Conservation (phyloP, 2,113 vertebrate species). For the Cynocephalus volans region DNA sequence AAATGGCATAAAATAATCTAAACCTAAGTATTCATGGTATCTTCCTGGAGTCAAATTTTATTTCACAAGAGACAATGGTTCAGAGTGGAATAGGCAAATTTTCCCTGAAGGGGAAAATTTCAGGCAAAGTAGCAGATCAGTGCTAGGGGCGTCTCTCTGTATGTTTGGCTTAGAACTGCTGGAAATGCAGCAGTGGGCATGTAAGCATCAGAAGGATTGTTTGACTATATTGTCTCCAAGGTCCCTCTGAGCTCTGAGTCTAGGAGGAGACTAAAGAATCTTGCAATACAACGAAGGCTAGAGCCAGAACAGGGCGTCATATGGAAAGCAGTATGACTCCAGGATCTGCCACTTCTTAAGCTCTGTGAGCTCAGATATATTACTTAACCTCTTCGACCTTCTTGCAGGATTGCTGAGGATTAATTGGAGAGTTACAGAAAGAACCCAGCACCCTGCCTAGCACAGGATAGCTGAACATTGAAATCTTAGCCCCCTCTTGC, state of each 20-base stretch:
- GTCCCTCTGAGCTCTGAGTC: not conserved
- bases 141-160: too few relatives aligned
- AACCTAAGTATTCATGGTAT: not conserved
- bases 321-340: not conserved
- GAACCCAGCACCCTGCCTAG: conserved; percentile 17
- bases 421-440: not conserved
- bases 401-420: not conserved
- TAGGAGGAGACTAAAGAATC: not conserved
- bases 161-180: not conserved
- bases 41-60: conserved; percentile 7
- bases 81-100: not conserved
- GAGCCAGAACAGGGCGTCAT: not conserved
- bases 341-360: not conserved
- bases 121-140: not conserved
- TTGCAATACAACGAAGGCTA: not conserved
- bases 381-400: conserved; percentile 35
- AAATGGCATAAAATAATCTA: not conserved
- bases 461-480: not conserved
- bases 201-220: not conserved
- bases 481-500: not conserved
- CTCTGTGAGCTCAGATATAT: not conserved
- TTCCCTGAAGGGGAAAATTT: not conserved
- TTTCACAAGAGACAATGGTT: not conserved
- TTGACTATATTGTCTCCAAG: not conserved
- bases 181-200: not conserved